Percentiles rank a stretch among this genome's conserved stretches.
phyloP scores from a whole-genome alignment of 2,888 invertebrate genomes.

The Lomographa bimaculata region DNA sequence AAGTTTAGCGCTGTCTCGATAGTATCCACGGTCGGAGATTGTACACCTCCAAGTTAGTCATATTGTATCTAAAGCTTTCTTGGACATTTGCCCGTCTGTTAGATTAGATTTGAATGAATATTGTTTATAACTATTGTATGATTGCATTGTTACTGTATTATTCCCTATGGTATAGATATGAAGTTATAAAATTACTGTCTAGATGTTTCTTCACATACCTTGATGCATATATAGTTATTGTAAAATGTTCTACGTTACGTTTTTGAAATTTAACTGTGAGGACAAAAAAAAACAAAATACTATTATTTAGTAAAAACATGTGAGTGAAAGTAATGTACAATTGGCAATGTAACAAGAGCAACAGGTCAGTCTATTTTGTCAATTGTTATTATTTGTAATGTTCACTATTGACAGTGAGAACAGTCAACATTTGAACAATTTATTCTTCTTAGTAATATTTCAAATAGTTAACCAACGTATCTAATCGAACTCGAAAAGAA shows the following conservation, averaged over 20 bases:
- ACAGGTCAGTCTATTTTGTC: neutral
- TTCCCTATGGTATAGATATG: conserved; percentile 58
- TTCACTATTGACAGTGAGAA: neutral
- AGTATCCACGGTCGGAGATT: conserved; percentile 67
- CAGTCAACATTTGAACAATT: too few species aligned
- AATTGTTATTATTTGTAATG: neutral
- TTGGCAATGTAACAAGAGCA: neutral
- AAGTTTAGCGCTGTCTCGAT: conserved; percentile 76
- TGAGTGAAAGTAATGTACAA: neutral
- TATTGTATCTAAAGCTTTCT: conserved; percentile 69
- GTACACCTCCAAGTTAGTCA: conserved; percentile 64
- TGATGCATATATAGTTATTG: conserved; percentile 56
- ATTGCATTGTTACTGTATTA: conserved; percentile 53
- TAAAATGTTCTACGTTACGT: conserved; percentile 58
- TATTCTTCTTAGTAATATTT: too few species aligned
- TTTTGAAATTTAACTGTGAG: conserved; percentile 66
- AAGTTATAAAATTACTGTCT: conserved; percentile 58
- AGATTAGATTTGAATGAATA: conserved; percentile 66
- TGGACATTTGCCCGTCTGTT: conserved; percentile 68
- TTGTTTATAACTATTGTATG: conserved; percentile 55
- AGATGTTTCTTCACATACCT: conserved; percentile 61
- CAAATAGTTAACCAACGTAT: neutral
- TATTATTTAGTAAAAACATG: neutral
- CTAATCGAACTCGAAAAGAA: neutral
- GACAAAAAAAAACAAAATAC: too few species aligned